Percentiles rank a stretch among this genome's conserved stretches.
Conservation (phyloP, 2,113 vertebrate species). For the Microcebus griseorufus region DNA sequence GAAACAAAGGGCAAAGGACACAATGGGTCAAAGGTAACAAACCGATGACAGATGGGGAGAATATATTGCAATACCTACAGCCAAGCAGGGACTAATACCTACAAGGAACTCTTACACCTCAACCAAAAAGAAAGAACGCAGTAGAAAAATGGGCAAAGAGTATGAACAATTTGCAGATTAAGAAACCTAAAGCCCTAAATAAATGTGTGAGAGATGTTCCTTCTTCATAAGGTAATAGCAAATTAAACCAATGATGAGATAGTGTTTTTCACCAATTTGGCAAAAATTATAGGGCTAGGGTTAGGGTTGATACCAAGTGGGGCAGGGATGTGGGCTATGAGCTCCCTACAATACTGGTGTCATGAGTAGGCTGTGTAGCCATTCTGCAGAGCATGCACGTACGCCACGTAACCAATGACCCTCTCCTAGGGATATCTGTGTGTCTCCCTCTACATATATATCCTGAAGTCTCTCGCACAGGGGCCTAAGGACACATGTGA, state of each 20-base stretch:
- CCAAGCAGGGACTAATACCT: neutral
- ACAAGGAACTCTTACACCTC: neutral
- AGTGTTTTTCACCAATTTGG: neutral
- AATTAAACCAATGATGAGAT: neutral
- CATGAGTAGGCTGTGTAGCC: too few species aligned
- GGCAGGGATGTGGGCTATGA: neutral
- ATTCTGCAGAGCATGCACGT: neutral
- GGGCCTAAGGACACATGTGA: neutral
- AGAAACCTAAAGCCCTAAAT: neutral
- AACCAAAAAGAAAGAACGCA: neutral
- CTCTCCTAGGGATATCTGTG: neutral
- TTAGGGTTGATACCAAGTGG: neutral
- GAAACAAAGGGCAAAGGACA: neutral
- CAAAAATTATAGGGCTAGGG: neutral
- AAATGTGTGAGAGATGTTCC: neutral
- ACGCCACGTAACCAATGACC: neutral
- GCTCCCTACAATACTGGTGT: neutral
- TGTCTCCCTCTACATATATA: too few species aligned
- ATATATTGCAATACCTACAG: neutral
- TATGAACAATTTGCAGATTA: neutral
- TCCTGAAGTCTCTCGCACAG: neutral
- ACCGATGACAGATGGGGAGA: neutral
- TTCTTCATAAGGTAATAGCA: neutral
- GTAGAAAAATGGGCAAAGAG: neutral
- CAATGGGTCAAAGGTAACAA: neutral